A percentile compares a stretch with the other conserved stretches of the same genome.
These are phyloP conservation scores for Chesias legatella DNA, from an alignment of 2,888 invertebrate species.

Conservation along the genomic window DNA sequence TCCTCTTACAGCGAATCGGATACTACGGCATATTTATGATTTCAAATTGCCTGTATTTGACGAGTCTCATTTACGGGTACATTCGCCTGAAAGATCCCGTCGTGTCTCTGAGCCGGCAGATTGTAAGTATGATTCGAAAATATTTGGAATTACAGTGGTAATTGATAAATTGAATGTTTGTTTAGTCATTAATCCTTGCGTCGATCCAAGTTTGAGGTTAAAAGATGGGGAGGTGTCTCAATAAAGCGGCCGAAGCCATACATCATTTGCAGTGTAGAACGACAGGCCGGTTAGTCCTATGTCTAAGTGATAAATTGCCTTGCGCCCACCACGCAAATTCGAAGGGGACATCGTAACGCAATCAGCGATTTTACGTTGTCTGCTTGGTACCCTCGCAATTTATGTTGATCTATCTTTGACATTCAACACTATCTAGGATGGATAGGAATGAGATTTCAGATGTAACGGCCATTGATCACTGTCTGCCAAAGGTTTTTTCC, in stretches of 20 bases:
- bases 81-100: constrained; percentile 68
- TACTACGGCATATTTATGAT: constrained; percentile 76
- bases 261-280: constrained; percentile 56
- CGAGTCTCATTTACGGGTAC: constrained; percentile 75
- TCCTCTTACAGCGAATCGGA: constrained; percentile 71
- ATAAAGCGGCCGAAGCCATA: constrained; percentile 47
- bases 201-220: constrained; percentile 43
- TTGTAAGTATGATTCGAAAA: constrained; percentile 51
- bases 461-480: constrained; percentile 8
- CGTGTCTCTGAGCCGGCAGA: constrained; percentile 59
- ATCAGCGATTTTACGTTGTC: constrained; percentile 68
- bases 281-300: constrained; percentile 62
- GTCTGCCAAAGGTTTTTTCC: not conserved
- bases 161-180: constrained; percentile 24
- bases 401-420: constrained; percentile 44
- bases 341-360: constrained; percentile 70
- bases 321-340: constrained; percentile 70
- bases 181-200: constrained; percentile 25
- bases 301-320: constrained; percentile 78
- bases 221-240: constrained; percentile 38
- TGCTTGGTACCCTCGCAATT: constrained; percentile 62
- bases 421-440: constrained; percentile 25
- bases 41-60: constrained; percentile 73
- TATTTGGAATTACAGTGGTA: constrained; percentile 14
- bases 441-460: constrained; percentile 4